These are phyloP conservation scores for Crotalus helleri DNA, from an alignment of 2,113 vertebrate species.

Conservation along the genomic window DNA sequence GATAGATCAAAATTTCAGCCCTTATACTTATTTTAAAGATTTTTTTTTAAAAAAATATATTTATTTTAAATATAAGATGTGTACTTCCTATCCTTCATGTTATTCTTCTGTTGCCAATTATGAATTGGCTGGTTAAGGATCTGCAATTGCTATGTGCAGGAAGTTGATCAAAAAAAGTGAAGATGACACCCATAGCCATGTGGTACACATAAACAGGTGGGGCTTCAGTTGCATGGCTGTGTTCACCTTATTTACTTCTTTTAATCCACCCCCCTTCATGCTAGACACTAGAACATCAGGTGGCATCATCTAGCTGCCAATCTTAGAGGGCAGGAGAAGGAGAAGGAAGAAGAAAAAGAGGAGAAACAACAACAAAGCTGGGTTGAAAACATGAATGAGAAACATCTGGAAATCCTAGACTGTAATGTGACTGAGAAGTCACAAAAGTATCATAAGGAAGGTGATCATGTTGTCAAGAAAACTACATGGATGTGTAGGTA, in stretches of 20 bases:
- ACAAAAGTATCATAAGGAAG: background rate
- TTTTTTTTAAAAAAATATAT: background rate
- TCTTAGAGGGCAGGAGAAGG: background rate
- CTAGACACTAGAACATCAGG: background rate
- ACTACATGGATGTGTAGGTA: background rate
- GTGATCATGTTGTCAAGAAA: background rate
- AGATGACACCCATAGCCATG: background rate
- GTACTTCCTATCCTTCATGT: background rate
- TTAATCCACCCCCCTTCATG: background rate
- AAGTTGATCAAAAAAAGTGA: background rate
- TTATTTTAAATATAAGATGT: background rate
- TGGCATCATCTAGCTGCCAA: background rate
- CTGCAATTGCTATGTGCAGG: background rate
- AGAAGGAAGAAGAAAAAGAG: background rate
- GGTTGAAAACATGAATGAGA: background rate
- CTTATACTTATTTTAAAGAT: background rate
- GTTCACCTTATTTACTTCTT: background rate
- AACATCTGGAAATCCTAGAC: background rate
- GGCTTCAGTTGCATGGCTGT: background rate
- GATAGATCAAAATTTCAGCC: background rate
- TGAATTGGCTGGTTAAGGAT: background rate
- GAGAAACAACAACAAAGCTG: background rate
- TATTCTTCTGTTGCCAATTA: background rate
- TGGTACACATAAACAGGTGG: background rate
- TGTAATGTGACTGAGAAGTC: background rate